phyloP scores from a whole-genome alignment of 2,797 vertebrate genomes.

The Carcharodon carcharias region DNA sequence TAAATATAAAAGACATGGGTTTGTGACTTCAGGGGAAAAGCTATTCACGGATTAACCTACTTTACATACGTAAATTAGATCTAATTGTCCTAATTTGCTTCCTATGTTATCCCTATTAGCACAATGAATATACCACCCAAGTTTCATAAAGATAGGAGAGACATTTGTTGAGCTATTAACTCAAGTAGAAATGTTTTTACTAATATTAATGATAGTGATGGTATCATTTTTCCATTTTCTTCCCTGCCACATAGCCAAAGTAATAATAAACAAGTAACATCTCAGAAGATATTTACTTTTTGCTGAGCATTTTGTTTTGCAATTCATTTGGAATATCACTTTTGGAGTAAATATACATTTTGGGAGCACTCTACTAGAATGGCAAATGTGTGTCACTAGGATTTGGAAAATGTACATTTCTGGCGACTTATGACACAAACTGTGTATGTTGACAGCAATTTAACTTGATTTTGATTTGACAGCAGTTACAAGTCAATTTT shows the following conservation, averaged over 20 bases:
- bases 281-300: neutral
- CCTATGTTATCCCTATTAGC: slow-evolving; percentile 24
- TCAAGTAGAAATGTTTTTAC: slow-evolving; percentile 1
- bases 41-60: slow-evolving; percentile 32
- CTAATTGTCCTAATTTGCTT: slow-evolving; percentile 36
- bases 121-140: slow-evolving; percentile 32
- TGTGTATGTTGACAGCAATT: neutral
- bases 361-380: neutral
- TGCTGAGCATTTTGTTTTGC: neutral
- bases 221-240: neutral
- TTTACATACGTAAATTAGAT: slow-evolving; percentile 38
- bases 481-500: no score
- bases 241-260: neutral
- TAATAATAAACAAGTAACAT: neutral
- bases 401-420: neutral
- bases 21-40: slow-evolving; percentile 35
- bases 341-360: neutral
- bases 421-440: neutral
- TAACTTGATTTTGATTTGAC: neutral
- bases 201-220: neutral
- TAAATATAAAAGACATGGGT: slow-evolving; percentile 22
- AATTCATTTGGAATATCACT: neutral
- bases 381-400: neutral
- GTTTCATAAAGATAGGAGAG: slow-evolving; percentile 16
- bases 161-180: slow-evolving; percentile 28